Percentiles rank a stretch among this genome's conserved stretches.
phyloP scores from a whole-genome alignment of 2,113 vertebrate species.

The Pimephales promelas region DNA sequence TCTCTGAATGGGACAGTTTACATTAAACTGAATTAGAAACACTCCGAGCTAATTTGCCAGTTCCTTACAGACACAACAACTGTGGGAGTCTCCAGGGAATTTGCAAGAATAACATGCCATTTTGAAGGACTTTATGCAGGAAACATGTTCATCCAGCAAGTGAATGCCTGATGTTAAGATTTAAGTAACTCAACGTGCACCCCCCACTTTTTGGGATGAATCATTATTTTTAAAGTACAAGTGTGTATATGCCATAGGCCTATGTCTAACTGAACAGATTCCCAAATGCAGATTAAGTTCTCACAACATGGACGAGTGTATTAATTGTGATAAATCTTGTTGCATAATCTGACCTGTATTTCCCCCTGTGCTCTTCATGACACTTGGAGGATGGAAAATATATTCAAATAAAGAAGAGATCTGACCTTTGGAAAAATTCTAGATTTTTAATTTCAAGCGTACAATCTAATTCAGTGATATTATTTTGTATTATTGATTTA shows the following conservation, averaged over 20 bases:
- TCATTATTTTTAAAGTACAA: not conserved
- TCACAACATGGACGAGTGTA: constrained; percentile 1
- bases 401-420: constrained; percentile 46
- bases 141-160: not conserved
- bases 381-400: constrained; percentile 30
- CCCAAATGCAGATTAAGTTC: constrained; percentile 16
- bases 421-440: not conserved
- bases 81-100: constrained; percentile 33
- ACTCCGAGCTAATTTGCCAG: constrained; percentile 14
- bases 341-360: constrained; percentile 32
- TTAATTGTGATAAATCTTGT: constrained; percentile 41
- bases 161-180: not conserved
- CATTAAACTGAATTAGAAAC: constrained; percentile 15
- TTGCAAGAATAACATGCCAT: constrained; percentile 37
- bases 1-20: constrained; percentile 1
- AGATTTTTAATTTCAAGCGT: not conserved
- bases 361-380: constrained; percentile 31
- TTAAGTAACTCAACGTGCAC: not conserved
- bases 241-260: not conserved
- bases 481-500: not conserved
- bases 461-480: constrained; percentile 13
- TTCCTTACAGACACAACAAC: constrained; percentile 27
- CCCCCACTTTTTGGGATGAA: not conserved
- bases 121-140: not conserved
- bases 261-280: not conserved